A percentile compares a stretch with the other conserved stretches of the same genome.
These are phyloP conservation scores for Chamaedrilus cognettii DNA, from an alignment of 2,888 invertebrate species.

Conservation along the genomic window DNA sequence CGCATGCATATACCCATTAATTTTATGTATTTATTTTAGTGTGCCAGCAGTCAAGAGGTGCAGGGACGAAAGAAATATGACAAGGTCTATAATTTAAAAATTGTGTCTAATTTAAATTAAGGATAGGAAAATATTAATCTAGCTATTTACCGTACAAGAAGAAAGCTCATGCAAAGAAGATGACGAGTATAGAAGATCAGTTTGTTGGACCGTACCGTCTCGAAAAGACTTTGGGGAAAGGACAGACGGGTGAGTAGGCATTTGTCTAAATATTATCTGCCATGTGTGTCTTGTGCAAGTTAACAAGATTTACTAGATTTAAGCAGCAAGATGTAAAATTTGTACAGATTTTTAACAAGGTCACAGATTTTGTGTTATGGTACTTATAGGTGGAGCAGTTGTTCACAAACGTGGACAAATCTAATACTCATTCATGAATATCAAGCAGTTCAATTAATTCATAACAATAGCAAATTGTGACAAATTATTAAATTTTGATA, in stretches of 20 bases:
- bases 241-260: constrained; percentile 97
- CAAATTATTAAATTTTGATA: no score
- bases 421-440: no score
- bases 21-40: background rate
- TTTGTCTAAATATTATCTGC: constrained; percentile 3
- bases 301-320: no score
- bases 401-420: no score
- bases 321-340: no score
- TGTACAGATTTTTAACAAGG: no score
- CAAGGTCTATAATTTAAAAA: background rate
- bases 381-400: no score
- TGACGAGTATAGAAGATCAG: constrained; percentile 61
- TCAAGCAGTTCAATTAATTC: no score
- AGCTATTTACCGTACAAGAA: background rate
- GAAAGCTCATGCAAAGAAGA: background rate
- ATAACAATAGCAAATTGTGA: no score
- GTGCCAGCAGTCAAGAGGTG: background rate
- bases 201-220: constrained; percentile 99
- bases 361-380: no score
- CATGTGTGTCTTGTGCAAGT: background rate
- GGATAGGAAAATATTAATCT: background rate
- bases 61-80: background rate
- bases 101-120: background rate
- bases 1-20: no score
- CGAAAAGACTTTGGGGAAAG: constrained; percentile 99